Base-by-base conservation (phyloP, 2,113 vertebrate genomes). In the Gallinago media region DNA sequence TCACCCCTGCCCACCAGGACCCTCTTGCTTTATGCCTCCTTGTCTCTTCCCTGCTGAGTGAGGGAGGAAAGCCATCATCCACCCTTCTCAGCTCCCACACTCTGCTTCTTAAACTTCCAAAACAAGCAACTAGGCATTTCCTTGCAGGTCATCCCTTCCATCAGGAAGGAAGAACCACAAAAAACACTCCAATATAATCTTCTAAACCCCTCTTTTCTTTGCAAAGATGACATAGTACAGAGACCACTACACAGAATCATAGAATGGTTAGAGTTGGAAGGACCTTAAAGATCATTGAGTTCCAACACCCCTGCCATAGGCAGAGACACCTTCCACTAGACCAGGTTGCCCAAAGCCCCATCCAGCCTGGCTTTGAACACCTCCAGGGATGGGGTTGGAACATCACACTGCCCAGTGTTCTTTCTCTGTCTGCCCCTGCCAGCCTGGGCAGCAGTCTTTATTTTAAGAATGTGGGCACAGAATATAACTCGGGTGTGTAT, bases 401-500 rank as follows among this genome's bases (percentile, higher is more conserved):
- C 15, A 11, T 16, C 25, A 46, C 1, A 2, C 7, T 42, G n/a
- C 12, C 55, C 15, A 12, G 6, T 10, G 11, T 23, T 6, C 12
- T 54, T 92, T 73, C 54, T 47, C 54, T 54, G 16, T 7, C 49
- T 50, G 27, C 40, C 40, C 2, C 1, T 21, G 18, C 36, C 31
- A 23, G 56, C 55, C 19, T 32, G 52, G 73, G 32, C 55, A 86
- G 19, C 12, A 59, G 20, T 18, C 23, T 76, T 76, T 52, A 46
- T 13, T 52, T 54, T 22, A 62, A 81, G 15, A 56, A 56, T 21
- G 16, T 12, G 10, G 8, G 38, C 32, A 50, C 9, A 36, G 25
- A 81, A 82, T 50, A n/a, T 10, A 80, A 72, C 13, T 61, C 36
- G 40, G 26, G 17, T 65, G 9, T 50, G 73, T 58, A 56, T 80